A percentile compares a stretch with the other conserved stretches of the same genome.
Evolutionary conservation across 1,140 invertebrate species (phyloP).

Genomic region (Aplysia californica): DNA sequence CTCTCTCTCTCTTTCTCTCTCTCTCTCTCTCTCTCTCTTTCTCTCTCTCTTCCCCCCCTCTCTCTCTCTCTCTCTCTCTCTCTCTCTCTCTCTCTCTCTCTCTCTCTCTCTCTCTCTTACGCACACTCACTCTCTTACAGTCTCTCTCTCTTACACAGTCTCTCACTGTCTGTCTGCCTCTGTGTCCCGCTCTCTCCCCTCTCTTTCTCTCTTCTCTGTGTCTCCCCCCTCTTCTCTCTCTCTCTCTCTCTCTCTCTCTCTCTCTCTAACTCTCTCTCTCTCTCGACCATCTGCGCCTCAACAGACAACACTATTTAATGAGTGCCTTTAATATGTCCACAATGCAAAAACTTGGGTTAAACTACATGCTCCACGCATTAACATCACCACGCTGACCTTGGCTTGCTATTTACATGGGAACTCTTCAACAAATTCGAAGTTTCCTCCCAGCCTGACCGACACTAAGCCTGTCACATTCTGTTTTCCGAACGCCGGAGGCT

Average conservation of each 20-base stretch:
- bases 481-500: too few relatives aligned
- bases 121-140: not conserved
- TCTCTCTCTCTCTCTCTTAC: not conserved
- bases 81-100: not conserved
- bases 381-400: not conserved
- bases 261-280: too few relatives aligned
- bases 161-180: not conserved
- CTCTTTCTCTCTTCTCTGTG: too few relatives aligned
- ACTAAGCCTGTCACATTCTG: too few relatives aligned
- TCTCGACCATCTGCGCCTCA: not conserved
- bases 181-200: too few relatives aligned
- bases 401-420: not conserved
- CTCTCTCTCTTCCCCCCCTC: too few relatives aligned
- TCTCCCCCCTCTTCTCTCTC: not conserved
- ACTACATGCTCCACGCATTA: too few relatives aligned
- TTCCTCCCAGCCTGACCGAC: not conserved
- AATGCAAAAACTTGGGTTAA: not conserved
- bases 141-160: not conserved
- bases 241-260: slow-evolving; percentile 10
- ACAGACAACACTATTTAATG: not conserved
- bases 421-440: not conserved
- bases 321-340: not conserved
- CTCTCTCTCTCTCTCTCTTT: not conserved
- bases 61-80: not conserved
- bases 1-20: not conserved